Evolutionary conservation across 2,113 vertebrate genomes (phyloP).

Genomic region (Mola mola): DNA sequence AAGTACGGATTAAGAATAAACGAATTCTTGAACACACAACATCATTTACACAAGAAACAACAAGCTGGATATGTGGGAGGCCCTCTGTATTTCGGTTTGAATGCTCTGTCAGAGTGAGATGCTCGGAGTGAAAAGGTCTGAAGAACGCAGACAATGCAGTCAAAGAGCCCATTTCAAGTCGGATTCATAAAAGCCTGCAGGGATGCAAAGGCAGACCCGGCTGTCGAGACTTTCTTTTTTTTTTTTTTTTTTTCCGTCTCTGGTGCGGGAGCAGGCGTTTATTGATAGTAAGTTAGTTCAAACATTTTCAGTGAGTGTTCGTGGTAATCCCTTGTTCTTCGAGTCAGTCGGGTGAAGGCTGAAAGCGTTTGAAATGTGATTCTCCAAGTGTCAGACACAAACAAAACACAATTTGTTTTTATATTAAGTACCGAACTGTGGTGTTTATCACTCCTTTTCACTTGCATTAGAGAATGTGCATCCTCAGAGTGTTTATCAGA

Average conservation of each 20-base stretch:
- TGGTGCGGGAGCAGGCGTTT: constrained; percentile 11
- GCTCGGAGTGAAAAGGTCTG: constrained; percentile 50
- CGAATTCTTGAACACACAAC: constrained; percentile 78
- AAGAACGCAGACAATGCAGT: constrained; percentile 42
- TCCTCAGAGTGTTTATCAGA: constrained; percentile 20
- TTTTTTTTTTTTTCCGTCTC: too few relatives aligned
- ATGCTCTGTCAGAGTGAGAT: constrained; percentile 44
- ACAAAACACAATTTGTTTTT: background rate
- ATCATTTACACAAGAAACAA: constrained; percentile 81
- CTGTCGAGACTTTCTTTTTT: background rate
- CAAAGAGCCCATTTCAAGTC: constrained; percentile 23
- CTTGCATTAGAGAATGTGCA: background rate
- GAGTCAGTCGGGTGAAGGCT: constrained; percentile 1
- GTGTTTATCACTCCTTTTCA: constrained; percentile 1
- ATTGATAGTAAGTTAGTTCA: constrained; percentile 24
- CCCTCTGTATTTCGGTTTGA: constrained; percentile 55
- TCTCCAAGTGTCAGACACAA: constrained; percentile 5
- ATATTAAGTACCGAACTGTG: background rate
- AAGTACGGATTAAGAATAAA: constrained; percentile 78
- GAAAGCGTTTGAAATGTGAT: constrained; percentile 32
- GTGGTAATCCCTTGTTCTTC: constrained; percentile 17
- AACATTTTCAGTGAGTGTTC: constrained; percentile 8
- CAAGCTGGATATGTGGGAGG: constrained; percentile 76
- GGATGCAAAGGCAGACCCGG: constrained; percentile 7
- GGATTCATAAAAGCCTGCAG: constrained; percentile 24